Evolutionary conservation across 2,888 invertebrate genomes (phyloP), one percentile per base, ranked within the genome.

Genomic region (Disparrhopalites patrizii): DNA sequence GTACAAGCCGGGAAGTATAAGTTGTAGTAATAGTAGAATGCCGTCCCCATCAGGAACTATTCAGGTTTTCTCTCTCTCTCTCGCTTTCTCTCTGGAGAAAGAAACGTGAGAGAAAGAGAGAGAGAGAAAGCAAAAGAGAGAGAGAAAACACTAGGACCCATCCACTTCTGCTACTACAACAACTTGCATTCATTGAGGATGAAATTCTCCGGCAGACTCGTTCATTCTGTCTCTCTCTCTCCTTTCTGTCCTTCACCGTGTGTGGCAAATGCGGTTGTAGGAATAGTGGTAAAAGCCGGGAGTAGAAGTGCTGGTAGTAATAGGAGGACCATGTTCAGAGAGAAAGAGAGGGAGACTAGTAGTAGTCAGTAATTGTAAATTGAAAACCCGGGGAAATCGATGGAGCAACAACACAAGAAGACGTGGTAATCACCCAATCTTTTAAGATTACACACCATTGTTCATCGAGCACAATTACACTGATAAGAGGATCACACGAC

Each of bases 31-130:
- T n/a, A n/a, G n/a, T n/a, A n/a, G n/a, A n/a, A n/a, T n/a, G 18
- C 57, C 54, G 55, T 27, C 55, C 38, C 43, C 58, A 65, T 58
- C 58, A 65, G 36, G 40, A 38, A 50, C 40, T 40, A 40, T 40
- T 18, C 18, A 40, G n/a, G n/a, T 40, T 40, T 18, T 18, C 18
- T 40, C 40, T 5, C 40, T 40, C 40, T 40, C 40, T 40, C 40
- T 40, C 40, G 15, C 40, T 7, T 18, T 40, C 40, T 7, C 40
- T 40, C 40, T 40, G n/a, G n/a, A n/a, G n/a, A n/a, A n/a, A n/a
- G n/a, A n/a, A n/a, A n/a, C n/a, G n/a, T n/a, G n/a, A n/a, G n/a
- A n/a, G n/a, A n/a, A n/a, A n/a, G n/a, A n/a, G n/a, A n/a, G n/a
- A n/a, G n/a, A n/a, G n/a, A n/a, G n/a, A n/a, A n/a, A n/a, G n/a